phyloP scores from a whole-genome alignment of 1,140 invertebrate genomes.

The Euura lappo region DNA sequence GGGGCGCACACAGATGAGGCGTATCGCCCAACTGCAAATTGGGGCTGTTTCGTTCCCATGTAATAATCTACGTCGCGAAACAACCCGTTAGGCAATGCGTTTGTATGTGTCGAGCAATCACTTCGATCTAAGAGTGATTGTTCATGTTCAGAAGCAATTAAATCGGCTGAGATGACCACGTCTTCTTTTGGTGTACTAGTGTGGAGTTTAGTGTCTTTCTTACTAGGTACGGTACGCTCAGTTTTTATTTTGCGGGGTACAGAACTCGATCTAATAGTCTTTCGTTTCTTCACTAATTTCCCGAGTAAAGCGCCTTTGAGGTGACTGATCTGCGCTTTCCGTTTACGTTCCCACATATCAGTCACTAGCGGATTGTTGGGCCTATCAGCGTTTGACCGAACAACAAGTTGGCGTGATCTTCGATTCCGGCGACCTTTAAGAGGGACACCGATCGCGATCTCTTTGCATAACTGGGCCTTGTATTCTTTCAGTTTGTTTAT shows the following conservation, averaged over 20 bases:
- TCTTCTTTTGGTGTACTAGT: too few relatives aligned
- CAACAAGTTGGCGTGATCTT: neutral
- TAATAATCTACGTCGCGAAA: neutral
- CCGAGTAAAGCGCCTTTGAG: neutral
- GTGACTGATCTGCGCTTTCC: neutral
- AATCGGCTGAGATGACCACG: too few relatives aligned
- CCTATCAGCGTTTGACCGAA: neutral
- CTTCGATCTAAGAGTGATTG: neutral
- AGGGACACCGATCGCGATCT: too few relatives aligned
- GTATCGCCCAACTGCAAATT: neutral
- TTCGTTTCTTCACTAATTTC: neutral
- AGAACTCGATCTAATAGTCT: too few relatives aligned
- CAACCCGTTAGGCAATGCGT: neutral
- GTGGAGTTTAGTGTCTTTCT: neutral
- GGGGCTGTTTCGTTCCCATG: too few relatives aligned
- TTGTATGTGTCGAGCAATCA: neutral
- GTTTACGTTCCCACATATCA: neutral
- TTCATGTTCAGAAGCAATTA: neutral
- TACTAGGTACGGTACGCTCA: neutral
- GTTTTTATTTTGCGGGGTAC: neutral
- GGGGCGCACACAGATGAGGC: neutral
- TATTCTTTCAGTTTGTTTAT: neutral
- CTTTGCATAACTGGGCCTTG: neutral
- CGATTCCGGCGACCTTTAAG: too few relatives aligned
- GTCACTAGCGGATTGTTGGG: neutral